Evolutionary conservation across 2,888 invertebrate genomes (phyloP).

Genomic region (Chelonus formosanus): DNA sequence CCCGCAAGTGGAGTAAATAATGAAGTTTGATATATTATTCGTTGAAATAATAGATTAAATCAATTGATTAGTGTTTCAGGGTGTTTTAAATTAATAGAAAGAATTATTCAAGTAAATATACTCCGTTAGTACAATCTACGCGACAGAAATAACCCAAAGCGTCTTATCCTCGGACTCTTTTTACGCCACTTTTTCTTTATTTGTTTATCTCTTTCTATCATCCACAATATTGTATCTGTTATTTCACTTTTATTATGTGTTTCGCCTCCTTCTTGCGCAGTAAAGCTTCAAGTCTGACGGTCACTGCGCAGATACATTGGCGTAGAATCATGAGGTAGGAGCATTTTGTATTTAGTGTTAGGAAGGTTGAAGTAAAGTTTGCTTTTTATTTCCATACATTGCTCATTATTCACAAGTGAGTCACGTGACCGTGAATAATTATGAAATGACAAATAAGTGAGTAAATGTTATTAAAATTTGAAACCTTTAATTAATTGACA

Average conservation of each 20-base stretch:
- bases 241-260: slow-evolving; percentile 13
- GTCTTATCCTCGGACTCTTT: slow-evolving; percentile 13
- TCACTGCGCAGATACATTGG: slow-evolving; percentile 37
- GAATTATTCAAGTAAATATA: neutral
- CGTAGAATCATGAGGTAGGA: neutral
- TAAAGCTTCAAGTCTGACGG: slow-evolving; percentile 38
- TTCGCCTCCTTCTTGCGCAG: slow-evolving; percentile 14
- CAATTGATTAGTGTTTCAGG: too few species aligned
- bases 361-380: too few species aligned
- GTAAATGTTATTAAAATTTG: neutral
- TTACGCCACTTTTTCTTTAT: slow-evolving; percentile 11
- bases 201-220: neutral
- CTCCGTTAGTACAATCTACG: neutral
- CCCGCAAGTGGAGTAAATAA: neutral
- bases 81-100: too few species aligned
- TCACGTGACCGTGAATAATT: neutral
- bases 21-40: slow-evolving; percentile 1
- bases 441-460: too few species aligned
- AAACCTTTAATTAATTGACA: neutral
- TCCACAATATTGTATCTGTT: neutral
- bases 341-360: too few species aligned
- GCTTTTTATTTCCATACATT: too few species aligned
- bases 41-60: too few species aligned
- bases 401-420: neutral
- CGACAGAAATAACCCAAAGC: slow-evolving; percentile 28